Base-by-base conservation (phyloP, 1,140 invertebrate species). In the Anastatus disparis region DNA sequence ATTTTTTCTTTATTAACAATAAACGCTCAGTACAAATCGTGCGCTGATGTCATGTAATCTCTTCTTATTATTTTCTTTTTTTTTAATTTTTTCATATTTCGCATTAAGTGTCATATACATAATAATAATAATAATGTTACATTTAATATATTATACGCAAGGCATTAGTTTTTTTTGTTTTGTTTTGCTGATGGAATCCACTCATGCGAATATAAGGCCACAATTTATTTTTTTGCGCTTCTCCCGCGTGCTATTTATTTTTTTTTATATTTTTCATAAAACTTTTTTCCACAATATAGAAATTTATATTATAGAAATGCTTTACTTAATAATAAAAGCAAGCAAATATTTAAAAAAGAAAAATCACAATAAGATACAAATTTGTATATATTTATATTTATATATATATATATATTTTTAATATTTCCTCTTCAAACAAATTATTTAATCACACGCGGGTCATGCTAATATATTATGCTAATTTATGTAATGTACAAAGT, bases 141-240 rank as follows among this genome's bases (percentile, higher is more conserved):
- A 56, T 66, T 24, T 64, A 44, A 38, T n/a, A 72, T 76, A 76
- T 80, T 76, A 73, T 63, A 64, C 40, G 65, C 55, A 77, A 78
- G 68, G 75, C 73, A 72, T 79, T 77, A 77, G 73, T 78, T 78
- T 65, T 46, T 35, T 46, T 63, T 20, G 13, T 48, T 67, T 20
- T 65, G 38, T 70, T 53, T 66, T 63, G 69, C 59, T 71, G 61
- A 44, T 73, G 38, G 58, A 78, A 72, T 66, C 73, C 76, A 76
- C 61, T 79, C 72, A 70, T 79, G 73, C 76, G 70, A 75, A 80
- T 61, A 53, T 83, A 79, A 81, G 79, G 80, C 79, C 77, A 79
- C 76, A 73, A 77, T 78, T n/a, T n/a, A n/a, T n/a, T 79, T 75
- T 74, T 76, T 66, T 3, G 52, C 35, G 38, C 38, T 52, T 75